Conservation (phyloP, 2,888 invertebrate species). For the Agrilus cyanescens region DNA sequence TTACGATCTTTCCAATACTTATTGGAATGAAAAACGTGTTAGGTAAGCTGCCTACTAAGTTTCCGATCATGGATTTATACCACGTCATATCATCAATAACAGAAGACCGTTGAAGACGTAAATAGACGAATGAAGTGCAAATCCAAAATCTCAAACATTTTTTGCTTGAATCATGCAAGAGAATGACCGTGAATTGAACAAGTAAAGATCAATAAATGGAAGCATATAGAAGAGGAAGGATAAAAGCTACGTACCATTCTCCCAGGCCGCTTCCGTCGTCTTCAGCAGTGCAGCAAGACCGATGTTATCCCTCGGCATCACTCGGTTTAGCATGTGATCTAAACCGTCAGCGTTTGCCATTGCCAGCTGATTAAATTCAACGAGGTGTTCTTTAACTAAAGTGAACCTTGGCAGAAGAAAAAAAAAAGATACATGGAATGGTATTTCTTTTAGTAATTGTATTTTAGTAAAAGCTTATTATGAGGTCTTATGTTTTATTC, state of each 20-base stretch:
- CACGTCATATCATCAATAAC: too few relatives aligned
- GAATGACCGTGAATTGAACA: neutral
- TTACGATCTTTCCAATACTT: too few relatives aligned
- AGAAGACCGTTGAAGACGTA: neutral
- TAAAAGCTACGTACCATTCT: constrained; percentile 50
- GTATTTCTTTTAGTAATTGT: too few relatives aligned
- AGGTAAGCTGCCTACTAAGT: too few relatives aligned
- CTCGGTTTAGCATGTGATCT: constrained; percentile 95
- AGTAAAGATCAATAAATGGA: neutral
- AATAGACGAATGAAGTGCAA: neutral
- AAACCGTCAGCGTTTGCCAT: constrained; percentile 98
- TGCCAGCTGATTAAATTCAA: constrained; percentile 97
- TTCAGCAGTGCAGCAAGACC: constrained; percentile 90
- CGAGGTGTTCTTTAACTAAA: constrained; percentile 87
- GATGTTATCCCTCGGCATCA: constrained; percentile 99
- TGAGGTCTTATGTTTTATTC: too few relatives aligned
- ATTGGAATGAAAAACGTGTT: too few relatives aligned
- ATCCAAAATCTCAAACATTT: neutral
- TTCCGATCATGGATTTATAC: too few relatives aligned
- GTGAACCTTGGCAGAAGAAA: constrained; percentile 56
- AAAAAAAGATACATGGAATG: too few relatives aligned
- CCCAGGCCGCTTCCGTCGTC: constrained; percentile 92
- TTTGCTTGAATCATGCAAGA: neutral
- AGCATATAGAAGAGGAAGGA: too few relatives aligned
- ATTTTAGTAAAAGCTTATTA: too few relatives aligned